Percentiles rank a stretch among this genome's conserved stretches.
These are phyloP conservation scores for Zaprionus ornatus DNA, from an alignment of 1,140 invertebrate species.

Conservation along the genomic window DNA sequence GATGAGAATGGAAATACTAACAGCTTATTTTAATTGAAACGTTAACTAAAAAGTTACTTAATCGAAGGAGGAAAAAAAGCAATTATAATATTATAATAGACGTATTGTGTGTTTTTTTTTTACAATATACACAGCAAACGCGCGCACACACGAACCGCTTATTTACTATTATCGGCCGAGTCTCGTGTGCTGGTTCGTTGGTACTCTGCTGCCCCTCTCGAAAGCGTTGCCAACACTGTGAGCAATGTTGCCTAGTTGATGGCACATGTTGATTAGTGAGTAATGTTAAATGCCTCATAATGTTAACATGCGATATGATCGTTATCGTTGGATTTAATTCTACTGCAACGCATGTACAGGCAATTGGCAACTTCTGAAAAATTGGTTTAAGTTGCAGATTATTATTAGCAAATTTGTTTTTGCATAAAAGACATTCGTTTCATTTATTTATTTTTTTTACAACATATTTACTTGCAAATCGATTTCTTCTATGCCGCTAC, in stretches of 20 bases:
- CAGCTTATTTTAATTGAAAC: conserved; percentile 8
- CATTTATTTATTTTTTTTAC: background rate
- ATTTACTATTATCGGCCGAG: conserved; percentile 41
- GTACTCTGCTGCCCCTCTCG: conserved; percentile 30
- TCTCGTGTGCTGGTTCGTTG: conserved; percentile 34
- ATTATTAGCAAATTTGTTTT: background rate
- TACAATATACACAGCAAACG: conserved; percentile 24
- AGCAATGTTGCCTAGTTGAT: conserved; percentile 12
- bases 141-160: conserved; percentile 44
- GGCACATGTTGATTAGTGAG: conserved; percentile 31
- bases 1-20: conserved; percentile 2
- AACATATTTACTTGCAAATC: background rate
- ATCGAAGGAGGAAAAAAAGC: conserved; percentile 14
- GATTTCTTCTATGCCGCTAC: background rate
- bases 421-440: background rate
- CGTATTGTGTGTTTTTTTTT: conserved; percentile 31
- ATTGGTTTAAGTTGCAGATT: no score
- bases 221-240: conserved; percentile 42
- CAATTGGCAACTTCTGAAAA: no score
- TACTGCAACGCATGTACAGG: no score
- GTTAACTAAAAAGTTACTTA: conserved; percentile 6
- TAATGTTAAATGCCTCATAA: conserved; percentile 5
- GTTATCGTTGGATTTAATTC: background rate
- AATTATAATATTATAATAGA: conserved; percentile 28
- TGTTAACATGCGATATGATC: background rate